phyloP scores from a whole-genome alignment of 2,113 vertebrate species.

The Ameiurus melas region DNA sequence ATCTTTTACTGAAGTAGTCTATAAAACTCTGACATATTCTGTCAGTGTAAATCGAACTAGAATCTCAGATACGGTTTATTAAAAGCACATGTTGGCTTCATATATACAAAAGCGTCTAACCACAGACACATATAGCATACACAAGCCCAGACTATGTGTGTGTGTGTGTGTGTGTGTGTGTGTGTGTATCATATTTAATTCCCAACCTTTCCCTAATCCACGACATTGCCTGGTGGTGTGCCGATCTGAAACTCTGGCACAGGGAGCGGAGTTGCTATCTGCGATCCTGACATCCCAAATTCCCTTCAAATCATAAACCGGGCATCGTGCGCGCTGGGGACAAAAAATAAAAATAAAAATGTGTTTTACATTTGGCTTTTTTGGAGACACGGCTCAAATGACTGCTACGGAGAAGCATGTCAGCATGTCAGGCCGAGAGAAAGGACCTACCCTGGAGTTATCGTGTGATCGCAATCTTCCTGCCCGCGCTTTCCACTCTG shows the following conservation, averaged over 20 bases:
- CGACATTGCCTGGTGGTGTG: conserved; percentile 52
- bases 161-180: conserved; percentile 10
- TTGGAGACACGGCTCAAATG: conserved; percentile 60
- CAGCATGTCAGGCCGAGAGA: conserved; percentile 43
- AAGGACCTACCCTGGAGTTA: conserved; percentile 61
- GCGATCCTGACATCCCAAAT: conserved; percentile 66
- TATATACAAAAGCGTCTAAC: not conserved
- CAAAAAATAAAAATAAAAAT: too few species aligned
- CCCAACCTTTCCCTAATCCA: conserved; percentile 53
- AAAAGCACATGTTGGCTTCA: conserved; percentile 16
- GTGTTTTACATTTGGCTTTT: conserved; percentile 69
- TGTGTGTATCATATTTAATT: conserved; percentile 44
- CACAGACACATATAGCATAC: not conserved
- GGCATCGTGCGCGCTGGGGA: conserved; percentile 52
- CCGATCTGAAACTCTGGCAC: conserved; percentile 56
- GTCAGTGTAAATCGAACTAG: conserved; percentile 25
- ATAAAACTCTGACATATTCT: not conserved
- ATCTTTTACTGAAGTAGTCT: conserved; percentile 25
- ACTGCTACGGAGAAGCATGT: conserved; percentile 52
- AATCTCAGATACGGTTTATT: conserved; percentile 28
- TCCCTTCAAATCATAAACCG: conserved; percentile 64
- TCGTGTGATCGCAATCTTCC: conserved; percentile 38
- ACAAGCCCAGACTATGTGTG: not conserved
- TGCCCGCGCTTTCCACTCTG: conserved; percentile 50
- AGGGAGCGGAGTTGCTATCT: conserved; percentile 57